phyloP scores from a whole-genome alignment of 2,888 invertebrate genomes.

The Apoda limacodes region DNA sequence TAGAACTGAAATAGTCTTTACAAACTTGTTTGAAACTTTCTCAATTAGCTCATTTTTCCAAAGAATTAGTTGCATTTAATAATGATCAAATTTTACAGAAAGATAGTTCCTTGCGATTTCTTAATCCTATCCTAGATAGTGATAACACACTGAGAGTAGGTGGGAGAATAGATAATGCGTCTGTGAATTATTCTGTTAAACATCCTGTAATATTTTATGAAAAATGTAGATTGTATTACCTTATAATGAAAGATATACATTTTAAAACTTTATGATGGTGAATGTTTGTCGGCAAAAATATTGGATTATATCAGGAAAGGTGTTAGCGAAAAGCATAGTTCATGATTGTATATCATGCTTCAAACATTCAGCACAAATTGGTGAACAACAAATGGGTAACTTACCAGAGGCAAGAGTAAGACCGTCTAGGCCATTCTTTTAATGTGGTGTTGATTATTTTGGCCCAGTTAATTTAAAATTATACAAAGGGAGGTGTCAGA shows the following conservation, averaged over 20 bases:
- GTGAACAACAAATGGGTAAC: too few relatives aligned
- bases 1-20: constrained; percentile 15
- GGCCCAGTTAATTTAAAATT: too few relatives aligned
- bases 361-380: too few relatives aligned
- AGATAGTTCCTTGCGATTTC: constrained; percentile 13
- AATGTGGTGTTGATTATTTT: too few relatives aligned
- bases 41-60: constrained; percentile 16
- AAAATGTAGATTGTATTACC: constrained; percentile 11
- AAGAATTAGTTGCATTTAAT: constrained; percentile 6
- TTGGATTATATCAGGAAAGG: too few relatives aligned
- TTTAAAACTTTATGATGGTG: too few relatives aligned
- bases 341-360: too few relatives aligned
- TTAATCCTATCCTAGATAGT: constrained; percentile 18
- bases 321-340: too few relatives aligned
- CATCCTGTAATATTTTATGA: constrained; percentile 19
- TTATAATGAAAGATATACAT: constrained; percentile 20
- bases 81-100: constrained; percentile 7
- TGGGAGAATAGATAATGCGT: constrained; percentile 15
- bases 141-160: constrained; percentile 19
- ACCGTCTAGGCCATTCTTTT: too few relatives aligned
- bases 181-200: constrained; percentile 9
- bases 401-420: too few relatives aligned
- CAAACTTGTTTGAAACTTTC: constrained; percentile 12
- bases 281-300: too few relatives aligned
- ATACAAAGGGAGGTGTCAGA: too few relatives aligned